phyloP scores from a whole-genome alignment of 2,113 vertebrate species.

The Colaptes auratus region DNA sequence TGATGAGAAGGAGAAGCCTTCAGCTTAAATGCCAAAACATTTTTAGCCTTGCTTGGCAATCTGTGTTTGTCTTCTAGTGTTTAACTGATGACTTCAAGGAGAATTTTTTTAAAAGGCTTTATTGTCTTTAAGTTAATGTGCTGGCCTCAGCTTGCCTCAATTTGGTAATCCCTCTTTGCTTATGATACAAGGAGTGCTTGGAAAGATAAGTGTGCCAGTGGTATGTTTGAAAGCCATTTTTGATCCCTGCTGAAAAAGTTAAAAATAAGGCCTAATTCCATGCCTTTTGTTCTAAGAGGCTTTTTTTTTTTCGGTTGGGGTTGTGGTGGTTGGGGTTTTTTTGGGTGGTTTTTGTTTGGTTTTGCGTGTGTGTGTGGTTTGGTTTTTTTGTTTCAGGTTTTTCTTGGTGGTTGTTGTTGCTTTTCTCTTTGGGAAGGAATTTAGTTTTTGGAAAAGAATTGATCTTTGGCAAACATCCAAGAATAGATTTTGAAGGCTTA shows the following conservation, averaged over 20 bases:
- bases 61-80: background rate
- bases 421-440: background rate
- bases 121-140: background rate
- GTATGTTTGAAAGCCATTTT: background rate
- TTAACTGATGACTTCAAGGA: background rate
- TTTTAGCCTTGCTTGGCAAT: slow-evolving; percentile 16
- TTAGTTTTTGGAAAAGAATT: background rate
- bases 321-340: too few relatives aligned
- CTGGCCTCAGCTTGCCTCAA: background rate
- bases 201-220: background rate
- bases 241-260: background rate
- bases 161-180: background rate
- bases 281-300: background rate
- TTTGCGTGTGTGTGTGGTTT: too few relatives aligned
- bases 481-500: background rate
- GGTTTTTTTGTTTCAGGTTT: too few relatives aligned
- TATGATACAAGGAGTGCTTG: background rate
- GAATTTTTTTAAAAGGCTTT: background rate
- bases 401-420: background rate
- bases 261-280: background rate
- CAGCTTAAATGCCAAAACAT: background rate
- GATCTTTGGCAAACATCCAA: background rate
- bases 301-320: background rate
- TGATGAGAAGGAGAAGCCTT: slow-evolving; percentile 11
- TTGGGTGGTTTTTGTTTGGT: too few relatives aligned